phyloP scores from a whole-genome alignment of 2,888 invertebrate species.

The Hirtodrosophila trivittata region DNA sequence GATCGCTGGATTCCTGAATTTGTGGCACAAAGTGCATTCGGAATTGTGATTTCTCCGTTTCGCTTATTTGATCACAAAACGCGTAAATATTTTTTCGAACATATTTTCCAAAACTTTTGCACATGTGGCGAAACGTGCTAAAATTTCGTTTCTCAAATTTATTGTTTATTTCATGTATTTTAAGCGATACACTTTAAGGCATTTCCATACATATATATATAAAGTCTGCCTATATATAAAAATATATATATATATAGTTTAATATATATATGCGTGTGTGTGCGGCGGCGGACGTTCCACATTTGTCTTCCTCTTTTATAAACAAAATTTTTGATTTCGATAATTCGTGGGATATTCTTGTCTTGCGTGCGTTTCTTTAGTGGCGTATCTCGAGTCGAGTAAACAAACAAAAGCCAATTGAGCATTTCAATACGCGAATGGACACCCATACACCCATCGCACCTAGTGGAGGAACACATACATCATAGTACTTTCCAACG shows the following conservation, averaged over 20 bases:
- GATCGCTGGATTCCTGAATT: constrained; percentile 40
- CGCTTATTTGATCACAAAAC: constrained; percentile 3
- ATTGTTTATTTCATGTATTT: constrained; percentile 73
- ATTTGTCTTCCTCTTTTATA: constrained; percentile 79
- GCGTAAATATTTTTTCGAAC: constrained; percentile 54
- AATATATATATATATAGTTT: constrained; percentile 5
- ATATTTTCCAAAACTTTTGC: constrained; percentile 65
- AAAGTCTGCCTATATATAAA: neutral
- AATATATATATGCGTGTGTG: constrained; percentile 1
- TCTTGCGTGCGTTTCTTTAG: constrained; percentile 71
- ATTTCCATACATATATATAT: constrained; percentile 30
- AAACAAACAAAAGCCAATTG: constrained; percentile 74
- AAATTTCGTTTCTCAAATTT: constrained; percentile 62
- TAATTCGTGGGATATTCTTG: constrained; percentile 71
- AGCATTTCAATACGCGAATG: constrained; percentile 52
- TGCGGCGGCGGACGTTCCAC: constrained; percentile 67
- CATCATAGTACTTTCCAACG: neutral
- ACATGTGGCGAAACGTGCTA: constrained; percentile 76
- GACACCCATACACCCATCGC: too few species aligned
- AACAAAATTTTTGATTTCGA: constrained; percentile 68
- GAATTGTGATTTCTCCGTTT: constrained; percentile 34
- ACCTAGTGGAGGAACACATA: too few species aligned
- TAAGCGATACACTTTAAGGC: constrained; percentile 75
- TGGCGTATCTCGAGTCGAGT: constrained; percentile 62
- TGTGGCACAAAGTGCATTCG: constrained; percentile 58